phyloP scores from a whole-genome alignment of 1,140 invertebrate genomes.

The Babylonia areolata region DNA sequence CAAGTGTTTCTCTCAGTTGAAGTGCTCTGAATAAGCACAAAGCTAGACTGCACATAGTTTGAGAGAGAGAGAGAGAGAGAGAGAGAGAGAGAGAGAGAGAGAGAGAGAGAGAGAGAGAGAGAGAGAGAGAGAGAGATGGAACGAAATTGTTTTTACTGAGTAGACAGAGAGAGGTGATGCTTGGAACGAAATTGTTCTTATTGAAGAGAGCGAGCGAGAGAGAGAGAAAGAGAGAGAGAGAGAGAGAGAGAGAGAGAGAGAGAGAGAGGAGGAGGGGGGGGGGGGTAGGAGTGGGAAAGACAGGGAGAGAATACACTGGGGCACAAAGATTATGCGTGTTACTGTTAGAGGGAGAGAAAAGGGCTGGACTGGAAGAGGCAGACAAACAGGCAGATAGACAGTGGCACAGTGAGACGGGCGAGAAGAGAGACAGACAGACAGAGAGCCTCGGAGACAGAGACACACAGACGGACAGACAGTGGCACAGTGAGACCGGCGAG shows the following conservation, averaged over 20 bases:
- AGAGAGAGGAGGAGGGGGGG: not conserved
- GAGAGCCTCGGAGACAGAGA: not conserved
- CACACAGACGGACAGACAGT: not conserved
- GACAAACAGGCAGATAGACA: not conserved
- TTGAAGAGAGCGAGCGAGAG: not conserved
- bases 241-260: not conserved
- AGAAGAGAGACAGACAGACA: not conserved
- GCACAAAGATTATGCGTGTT: too few relatives aligned
- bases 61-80: not conserved
- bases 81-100: not conserved
- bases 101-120: not conserved
- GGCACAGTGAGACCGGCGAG: not conserved
- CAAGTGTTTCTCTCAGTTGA: too few relatives aligned
- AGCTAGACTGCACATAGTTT: too few relatives aligned
- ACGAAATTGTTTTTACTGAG: too few relatives aligned
- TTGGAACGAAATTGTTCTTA: not conserved
- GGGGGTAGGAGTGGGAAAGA: not conserved
- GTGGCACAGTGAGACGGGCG: not conserved
- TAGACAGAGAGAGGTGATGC: not conserved
- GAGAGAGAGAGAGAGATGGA: not conserved
- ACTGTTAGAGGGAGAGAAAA: not conserved
- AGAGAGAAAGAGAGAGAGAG: not conserved
- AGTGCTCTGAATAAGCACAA: too few relatives aligned
- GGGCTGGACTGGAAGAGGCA: not conserved
- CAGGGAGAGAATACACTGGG: not conserved